Percentiles rank a stretch among this genome's conserved stretches.
Evolutionary conservation across 2,113 vertebrate genomes (phyloP).

Genomic region (Lynx canadensis): DNA sequence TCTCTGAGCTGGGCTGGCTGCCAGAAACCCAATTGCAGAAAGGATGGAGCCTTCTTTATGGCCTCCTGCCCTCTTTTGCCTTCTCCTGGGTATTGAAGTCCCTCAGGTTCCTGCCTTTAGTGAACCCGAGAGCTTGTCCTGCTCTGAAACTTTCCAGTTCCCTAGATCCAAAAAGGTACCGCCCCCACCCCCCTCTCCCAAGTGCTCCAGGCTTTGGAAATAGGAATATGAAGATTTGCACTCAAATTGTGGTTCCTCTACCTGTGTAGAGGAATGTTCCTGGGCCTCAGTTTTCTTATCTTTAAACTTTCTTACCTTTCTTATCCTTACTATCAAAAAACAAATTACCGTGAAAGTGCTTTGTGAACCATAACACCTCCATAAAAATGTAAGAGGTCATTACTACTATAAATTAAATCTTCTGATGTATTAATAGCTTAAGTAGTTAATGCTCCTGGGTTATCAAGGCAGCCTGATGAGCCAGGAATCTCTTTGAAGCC

Average conservation of each 20-base stretch:
- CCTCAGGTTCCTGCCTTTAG: background rate
- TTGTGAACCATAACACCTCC: background rate
- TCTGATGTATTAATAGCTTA: background rate
- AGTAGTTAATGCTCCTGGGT: background rate
- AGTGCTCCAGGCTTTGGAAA: background rate
- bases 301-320: background rate
- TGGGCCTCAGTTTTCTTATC: background rate
- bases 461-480: background rate
- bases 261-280: background rate
- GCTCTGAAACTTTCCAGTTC: background rate
- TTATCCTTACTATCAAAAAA: background rate
- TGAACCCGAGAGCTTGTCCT: background rate
- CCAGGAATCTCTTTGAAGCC: background rate
- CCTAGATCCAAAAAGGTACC: background rate
- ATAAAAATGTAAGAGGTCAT: background rate
- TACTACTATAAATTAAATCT: background rate
- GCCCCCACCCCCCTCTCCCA: background rate
- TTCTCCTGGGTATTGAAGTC: background rate
- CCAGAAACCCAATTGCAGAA: background rate
- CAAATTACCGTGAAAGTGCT: background rate
- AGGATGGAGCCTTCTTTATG: background rate
- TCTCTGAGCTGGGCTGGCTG: background rate
- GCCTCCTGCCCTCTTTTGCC: background rate
- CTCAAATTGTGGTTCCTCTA: background rate
- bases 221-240: background rate